These are phyloP conservation scores for Chlamydotis undulata DNA, from an alignment of 2,113 vertebrate species.

Conservation along the genomic window DNA sequence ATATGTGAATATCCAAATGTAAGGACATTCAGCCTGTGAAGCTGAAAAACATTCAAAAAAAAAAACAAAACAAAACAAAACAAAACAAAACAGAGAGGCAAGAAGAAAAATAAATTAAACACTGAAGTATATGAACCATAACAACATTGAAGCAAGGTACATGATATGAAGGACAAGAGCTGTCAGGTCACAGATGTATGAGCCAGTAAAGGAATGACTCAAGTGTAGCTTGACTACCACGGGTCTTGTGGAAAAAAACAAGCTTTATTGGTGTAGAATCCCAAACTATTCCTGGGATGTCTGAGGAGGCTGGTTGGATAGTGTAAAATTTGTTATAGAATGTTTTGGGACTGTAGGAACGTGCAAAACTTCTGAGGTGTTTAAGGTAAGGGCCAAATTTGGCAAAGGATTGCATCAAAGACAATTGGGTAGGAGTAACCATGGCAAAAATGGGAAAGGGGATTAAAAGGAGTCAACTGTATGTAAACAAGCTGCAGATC, in stretches of 20 bases:
- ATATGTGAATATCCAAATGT: not conserved
- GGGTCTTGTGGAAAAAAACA: not conserved
- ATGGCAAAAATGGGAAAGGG: not conserved
- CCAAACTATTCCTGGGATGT: not conserved
- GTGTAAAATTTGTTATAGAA: not conserved
- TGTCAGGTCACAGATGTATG: not conserved
- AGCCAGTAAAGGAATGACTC: not conserved
- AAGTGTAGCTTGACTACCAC: not conserved
- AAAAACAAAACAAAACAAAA: no score
- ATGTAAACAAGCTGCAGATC: not conserved
- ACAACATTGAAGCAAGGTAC: not conserved
- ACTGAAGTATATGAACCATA: no score
- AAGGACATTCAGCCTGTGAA: not conserved
- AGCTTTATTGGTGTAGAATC: not conserved
- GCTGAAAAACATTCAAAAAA: not conserved
- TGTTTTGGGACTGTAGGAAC: not conserved
- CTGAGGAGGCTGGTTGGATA: not conserved
- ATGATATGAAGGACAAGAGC: not conserved
- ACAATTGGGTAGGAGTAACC: rapidly evolving
- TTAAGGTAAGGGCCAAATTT: not conserved
- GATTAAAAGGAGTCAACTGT: not conserved
- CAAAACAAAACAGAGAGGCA: not conserved
- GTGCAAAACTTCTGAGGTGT: not conserved
- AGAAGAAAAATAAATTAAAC: not conserved
- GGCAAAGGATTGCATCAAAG: not conserved